Conservation (phyloP, 2,797 vertebrate species). For the Balearica regulorum region DNA sequence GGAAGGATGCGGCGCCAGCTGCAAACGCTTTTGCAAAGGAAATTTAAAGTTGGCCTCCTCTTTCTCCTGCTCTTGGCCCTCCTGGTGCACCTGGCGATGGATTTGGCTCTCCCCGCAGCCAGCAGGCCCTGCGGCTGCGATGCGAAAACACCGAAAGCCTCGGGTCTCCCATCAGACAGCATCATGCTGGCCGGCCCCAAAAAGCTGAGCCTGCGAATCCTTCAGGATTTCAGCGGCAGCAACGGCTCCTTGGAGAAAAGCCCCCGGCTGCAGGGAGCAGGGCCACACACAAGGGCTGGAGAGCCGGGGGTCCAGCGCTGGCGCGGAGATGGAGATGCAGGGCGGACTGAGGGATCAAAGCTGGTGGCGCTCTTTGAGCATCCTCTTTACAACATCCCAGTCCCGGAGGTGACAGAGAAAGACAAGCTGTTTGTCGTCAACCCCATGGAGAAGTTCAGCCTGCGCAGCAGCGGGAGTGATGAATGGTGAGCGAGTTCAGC, state of each 20-base stretch:
- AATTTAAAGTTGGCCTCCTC: constrained; percentile 51
- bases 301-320: background rate
- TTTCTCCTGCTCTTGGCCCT: constrained; percentile 49
- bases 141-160: background rate
- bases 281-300: background rate
- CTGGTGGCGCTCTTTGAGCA: constrained; percentile 78
- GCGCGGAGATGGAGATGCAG: fast-evolving
- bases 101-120: background rate
- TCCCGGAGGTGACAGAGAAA: constrained; percentile 61
- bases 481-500: constrained; percentile 73
- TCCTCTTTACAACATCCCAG: constrained; percentile 75
- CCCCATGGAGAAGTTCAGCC: constrained; percentile 64
- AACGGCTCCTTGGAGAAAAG: constrained; percentile 38
- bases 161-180: background rate
- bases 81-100: constrained; percentile 37
- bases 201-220: constrained; percentile 54
- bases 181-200: background rate
- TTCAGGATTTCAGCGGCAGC: constrained; percentile 58
- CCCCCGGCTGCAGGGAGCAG: background rate
- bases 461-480: constrained; percentile 56
- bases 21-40: constrained; percentile 49
- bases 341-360: constrained; percentile 30
- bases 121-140: background rate
- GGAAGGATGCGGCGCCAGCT: constrained; percentile 41
- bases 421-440: constrained; percentile 81